phyloP scores from a whole-genome alignment of 2,888 invertebrate genomes.

The Plagodis pulveraria region DNA sequence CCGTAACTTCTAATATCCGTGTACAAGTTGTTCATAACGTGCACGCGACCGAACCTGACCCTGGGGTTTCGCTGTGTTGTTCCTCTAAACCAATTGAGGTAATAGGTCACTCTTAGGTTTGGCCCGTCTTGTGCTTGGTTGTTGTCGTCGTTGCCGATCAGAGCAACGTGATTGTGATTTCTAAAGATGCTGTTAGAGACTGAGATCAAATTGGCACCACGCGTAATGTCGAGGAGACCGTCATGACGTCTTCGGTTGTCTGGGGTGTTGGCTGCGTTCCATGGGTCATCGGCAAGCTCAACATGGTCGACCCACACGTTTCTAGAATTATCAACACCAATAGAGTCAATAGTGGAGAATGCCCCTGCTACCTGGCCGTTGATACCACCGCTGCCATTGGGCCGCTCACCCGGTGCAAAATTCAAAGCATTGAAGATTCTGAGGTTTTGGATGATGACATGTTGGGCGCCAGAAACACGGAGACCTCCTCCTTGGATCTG shows the following conservation, averaged over 20 bases:
- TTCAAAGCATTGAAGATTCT: too few species aligned
- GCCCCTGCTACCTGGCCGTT: too few species aligned
- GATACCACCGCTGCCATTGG: too few species aligned
- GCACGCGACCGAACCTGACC: slow-evolving; percentile 26
- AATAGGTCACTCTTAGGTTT: slow-evolving; percentile 25
- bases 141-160: slow-evolving; percentile 27
- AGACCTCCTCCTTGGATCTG: background rate
- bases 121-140: slow-evolving; percentile 13
- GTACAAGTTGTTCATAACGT: slow-evolving; percentile 25
- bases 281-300: too few species aligned
- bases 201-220: slow-evolving; percentile 20
- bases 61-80: slow-evolving; percentile 20
- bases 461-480: too few species aligned
- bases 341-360: too few species aligned
- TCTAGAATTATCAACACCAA: too few species aligned
- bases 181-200: slow-evolving; percentile 33
- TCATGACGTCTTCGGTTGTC: slow-evolving; percentile 27
- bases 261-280: background rate
- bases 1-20: slow-evolving; percentile 21
- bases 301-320: too few species aligned
- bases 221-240: slow-evolving; percentile 27
- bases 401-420: too few species aligned
- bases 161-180: slow-evolving; percentile 23
- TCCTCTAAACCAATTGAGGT: slow-evolving; percentile 28
- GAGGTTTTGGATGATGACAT: too few species aligned